Evolutionary conservation across 2,113 vertebrate genomes (phyloP).

Genomic region (Podarcis cretensis): DNA sequence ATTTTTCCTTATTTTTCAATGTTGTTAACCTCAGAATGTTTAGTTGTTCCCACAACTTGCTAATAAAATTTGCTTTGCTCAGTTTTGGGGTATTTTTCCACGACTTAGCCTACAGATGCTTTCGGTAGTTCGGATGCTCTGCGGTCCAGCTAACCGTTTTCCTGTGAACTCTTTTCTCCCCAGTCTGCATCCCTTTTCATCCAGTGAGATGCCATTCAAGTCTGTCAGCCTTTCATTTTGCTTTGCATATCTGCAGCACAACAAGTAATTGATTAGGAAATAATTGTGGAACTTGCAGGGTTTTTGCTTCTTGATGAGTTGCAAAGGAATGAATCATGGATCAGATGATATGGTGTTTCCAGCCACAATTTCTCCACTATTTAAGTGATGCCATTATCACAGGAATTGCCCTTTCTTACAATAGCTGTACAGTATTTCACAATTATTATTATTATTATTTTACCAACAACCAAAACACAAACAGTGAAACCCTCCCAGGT

Average conservation of each 20-base stretch:
- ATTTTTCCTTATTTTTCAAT: no score
- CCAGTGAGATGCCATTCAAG: background rate
- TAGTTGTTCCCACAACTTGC: no score
- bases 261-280: background rate
- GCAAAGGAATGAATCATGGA: background rate
- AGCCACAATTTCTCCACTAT: background rate
- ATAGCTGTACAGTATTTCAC: background rate
- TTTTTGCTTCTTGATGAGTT: background rate
- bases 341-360: background rate
- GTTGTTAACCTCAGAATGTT: no score
- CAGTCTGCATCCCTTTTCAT: background rate
- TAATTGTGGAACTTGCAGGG: background rate
- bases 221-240: background rate
- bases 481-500: no score
- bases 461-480: no score
- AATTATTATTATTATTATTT: background rate
- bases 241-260: background rate
- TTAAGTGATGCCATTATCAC: background rate
- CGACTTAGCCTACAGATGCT: no score
- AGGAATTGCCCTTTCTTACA: background rate
- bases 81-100: no score
- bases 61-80: no score
- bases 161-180: background rate
- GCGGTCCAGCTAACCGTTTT: background rate
- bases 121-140: background rate